phyloP scores from a whole-genome alignment of 2,888 invertebrate species.

The Drosophila infuscata region DNA sequence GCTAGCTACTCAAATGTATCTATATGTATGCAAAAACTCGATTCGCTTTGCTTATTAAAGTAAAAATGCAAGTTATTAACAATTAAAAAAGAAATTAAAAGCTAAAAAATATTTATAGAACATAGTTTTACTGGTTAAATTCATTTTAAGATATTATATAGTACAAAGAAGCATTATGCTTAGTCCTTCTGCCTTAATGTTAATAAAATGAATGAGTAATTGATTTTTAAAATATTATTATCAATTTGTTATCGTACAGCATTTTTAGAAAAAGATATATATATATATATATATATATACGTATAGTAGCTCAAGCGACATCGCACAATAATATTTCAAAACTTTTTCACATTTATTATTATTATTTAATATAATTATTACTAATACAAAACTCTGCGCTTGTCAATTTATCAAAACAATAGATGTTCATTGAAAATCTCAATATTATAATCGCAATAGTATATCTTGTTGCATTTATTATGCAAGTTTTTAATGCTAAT shows the following conservation, averaged over 20 bases:
- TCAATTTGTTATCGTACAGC: background rate
- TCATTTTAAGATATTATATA: background rate
- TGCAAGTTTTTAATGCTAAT: too few species aligned
- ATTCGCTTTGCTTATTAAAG: background rate
- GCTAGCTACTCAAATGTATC: conserved; percentile 4
- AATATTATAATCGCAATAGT: background rate
- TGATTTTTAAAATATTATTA: background rate
- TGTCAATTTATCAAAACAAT: too few species aligned
- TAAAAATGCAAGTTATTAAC: background rate
- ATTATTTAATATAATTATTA: too few species aligned
- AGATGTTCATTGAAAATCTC: too few species aligned
- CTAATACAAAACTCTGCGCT: too few species aligned
- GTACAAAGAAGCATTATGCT: background rate
- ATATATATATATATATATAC: too few species aligned
- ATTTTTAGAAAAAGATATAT: too few species aligned
- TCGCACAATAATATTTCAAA: background rate
- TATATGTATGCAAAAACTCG: background rate
- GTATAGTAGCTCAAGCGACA: too few species aligned
- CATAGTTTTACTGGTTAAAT: background rate
- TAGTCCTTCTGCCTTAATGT: background rate
- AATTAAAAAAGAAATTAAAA: background rate
- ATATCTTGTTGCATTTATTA: background rate
- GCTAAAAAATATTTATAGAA: background rate
- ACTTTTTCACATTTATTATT: background rate
- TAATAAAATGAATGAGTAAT: background rate